Conservation (phyloP, 2,113 vertebrate genomes). For the Aplodontia rufa region DNA sequence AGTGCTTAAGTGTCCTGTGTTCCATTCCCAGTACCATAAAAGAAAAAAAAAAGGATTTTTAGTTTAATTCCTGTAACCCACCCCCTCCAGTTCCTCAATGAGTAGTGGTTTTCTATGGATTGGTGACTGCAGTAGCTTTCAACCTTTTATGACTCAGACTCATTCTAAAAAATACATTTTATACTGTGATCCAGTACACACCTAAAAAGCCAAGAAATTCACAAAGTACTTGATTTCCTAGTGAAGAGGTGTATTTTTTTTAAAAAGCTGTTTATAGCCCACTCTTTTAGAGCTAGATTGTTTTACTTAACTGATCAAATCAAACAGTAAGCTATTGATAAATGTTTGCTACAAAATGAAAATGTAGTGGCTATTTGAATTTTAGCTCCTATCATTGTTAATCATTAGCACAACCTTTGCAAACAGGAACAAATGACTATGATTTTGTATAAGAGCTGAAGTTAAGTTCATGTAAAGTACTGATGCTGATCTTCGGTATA, state of each 20-base stretch:
- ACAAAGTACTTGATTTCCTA: conserved; percentile 23
- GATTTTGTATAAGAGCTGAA: conserved; percentile 13
- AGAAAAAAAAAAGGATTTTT: too few relatives aligned
- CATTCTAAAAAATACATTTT: conserved; percentile 41
- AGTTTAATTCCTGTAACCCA: background rate
- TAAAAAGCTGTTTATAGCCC: background rate
- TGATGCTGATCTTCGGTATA: background rate
- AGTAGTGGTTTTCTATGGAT: background rate
- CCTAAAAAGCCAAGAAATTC: conserved; percentile 9
- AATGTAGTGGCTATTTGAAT: conserved; percentile 5
- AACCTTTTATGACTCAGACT: conserved; percentile 21
- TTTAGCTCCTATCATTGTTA: background rate
- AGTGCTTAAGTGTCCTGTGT: too few relatives aligned
- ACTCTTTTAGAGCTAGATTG: background rate
- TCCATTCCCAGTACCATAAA: too few relatives aligned
- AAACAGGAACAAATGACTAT: background rate
- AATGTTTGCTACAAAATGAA: conserved; percentile 45
- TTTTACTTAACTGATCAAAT: conserved; percentile 6
- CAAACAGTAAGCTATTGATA: background rate
- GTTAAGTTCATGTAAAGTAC: background rate
- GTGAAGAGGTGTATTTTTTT: background rate
- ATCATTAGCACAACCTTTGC: background rate
- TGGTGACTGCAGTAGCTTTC: background rate
- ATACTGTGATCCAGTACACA: background rate
- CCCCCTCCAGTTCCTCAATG: background rate